Conservation (phyloP, 2,797 vertebrate species). For the Pachyuromys duprasi region DNA sequence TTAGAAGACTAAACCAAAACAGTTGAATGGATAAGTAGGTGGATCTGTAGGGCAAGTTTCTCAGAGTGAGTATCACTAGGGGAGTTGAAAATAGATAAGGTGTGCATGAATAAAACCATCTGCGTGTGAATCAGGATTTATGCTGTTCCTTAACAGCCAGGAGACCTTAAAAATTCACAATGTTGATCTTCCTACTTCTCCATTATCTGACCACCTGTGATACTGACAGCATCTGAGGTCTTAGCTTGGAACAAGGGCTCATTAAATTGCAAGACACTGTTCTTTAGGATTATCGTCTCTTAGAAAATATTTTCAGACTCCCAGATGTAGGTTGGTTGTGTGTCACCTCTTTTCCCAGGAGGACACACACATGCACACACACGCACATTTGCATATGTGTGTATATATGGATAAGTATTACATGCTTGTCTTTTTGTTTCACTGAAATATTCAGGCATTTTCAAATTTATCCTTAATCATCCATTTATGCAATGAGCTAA, state of each 20-base stretch:
- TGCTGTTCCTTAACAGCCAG: neutral
- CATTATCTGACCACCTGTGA: neutral
- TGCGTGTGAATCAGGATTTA: rapidly evolving
- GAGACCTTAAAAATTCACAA: neutral
- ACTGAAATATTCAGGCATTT: neutral
- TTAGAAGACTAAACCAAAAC: neutral
- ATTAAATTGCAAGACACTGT: neutral
- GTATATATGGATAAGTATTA: neutral
- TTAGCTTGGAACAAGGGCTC: neutral
- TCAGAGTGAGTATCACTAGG: neutral
- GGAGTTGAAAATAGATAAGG: neutral
- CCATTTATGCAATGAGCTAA: neutral
- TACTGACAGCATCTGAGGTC: neutral
- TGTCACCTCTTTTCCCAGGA: neutral
- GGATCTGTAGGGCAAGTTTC: neutral
- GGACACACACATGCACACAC: neutral
- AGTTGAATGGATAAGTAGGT: neutral
- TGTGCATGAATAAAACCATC: rapidly evolving
- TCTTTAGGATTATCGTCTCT: neutral
- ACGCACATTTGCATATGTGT: neutral
- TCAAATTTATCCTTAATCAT: neutral
- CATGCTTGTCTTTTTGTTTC: neutral
- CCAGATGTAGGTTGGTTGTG: neutral
- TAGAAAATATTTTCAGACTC: neutral
- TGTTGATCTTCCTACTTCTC: neutral